phyloP scores from a whole-genome alignment of 2,888 invertebrate species.

The Xanthia togata region DNA sequence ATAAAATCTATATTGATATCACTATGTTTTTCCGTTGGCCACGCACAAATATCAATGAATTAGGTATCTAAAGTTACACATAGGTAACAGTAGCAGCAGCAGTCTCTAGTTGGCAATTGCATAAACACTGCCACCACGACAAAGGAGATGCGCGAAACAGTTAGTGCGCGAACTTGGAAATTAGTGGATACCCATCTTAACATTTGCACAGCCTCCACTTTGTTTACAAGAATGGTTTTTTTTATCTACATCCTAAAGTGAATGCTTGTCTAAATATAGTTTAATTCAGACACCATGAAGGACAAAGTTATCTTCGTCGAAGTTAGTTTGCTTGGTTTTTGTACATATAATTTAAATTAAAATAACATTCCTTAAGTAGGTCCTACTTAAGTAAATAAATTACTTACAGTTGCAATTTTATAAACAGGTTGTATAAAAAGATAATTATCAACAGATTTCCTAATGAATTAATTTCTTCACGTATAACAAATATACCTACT shows the following conservation, averaged over 20 bases:
- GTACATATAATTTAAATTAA: background rate
- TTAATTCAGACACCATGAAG: slow-evolving; percentile 43
- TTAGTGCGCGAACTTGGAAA: too few relatives aligned
- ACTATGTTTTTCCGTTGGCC: too few relatives aligned
- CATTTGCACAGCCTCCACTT: background rate
- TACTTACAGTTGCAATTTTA: too few relatives aligned
- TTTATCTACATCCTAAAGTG: slow-evolving; percentile 33
- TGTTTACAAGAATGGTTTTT: slow-evolving; percentile 15
- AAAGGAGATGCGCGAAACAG: background rate
- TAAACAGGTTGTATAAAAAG: too few relatives aligned
- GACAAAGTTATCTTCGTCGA: slow-evolving; percentile 25
- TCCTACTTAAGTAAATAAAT: background rate
- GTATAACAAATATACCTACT: too few relatives aligned
- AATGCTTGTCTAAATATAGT: slow-evolving; percentile 42
- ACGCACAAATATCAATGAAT: too few relatives aligned
- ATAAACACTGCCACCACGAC: background rate
- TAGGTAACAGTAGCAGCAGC: too few relatives aligned
- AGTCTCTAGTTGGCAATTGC: too few relatives aligned
- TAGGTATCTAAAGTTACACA: too few relatives aligned
- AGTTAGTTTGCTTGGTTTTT: slow-evolving; percentile 11
- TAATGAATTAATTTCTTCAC: too few relatives aligned
- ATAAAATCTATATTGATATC: too few relatives aligned
- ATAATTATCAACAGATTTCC: too few relatives aligned
- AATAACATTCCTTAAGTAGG: background rate
- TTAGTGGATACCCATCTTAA: background rate